phyloP scores from a whole-genome alignment of 2,797 vertebrate species.

The Chromobotia macracanthus region DNA sequence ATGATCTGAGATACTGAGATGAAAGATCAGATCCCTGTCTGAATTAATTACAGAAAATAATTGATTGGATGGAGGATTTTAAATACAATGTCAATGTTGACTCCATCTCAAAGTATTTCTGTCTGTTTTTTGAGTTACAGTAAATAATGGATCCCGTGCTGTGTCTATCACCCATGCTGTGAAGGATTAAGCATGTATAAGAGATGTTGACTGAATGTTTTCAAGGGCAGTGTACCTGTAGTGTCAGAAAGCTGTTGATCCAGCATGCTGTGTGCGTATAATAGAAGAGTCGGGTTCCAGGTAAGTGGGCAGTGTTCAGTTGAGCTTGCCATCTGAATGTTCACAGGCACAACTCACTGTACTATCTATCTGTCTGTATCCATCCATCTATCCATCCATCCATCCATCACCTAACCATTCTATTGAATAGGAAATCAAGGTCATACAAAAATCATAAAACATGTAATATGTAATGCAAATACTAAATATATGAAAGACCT shows the following conservation, averaged over 20 bases:
- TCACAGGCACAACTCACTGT: background rate
- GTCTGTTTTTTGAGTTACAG: background rate
- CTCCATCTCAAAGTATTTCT: background rate
- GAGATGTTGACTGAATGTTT: slow-evolving; percentile 2
- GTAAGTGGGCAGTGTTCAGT: slow-evolving; percentile 22
- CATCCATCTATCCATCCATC: too few relatives aligned
- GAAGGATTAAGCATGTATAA: background rate
- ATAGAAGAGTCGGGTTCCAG: slow-evolving; percentile 19
- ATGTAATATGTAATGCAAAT: background rate
- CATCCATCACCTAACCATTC: background rate
- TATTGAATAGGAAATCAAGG: background rate
- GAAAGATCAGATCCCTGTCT: background rate
- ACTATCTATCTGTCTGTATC: too few relatives aligned
- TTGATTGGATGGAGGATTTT: background rate
- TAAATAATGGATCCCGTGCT: background rate
- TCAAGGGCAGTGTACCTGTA: slow-evolving; percentile 15
- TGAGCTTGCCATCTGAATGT: slow-evolving; percentile 18
- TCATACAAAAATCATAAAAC: background rate
- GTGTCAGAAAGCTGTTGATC: slow-evolving; percentile 3
- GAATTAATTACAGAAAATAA: background rate
- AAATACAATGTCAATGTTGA: background rate
- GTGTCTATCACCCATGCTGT: background rate
- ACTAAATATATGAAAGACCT: background rate
- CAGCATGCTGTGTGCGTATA: slow-evolving; percentile 5
- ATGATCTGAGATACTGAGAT: slow-evolving; percentile 7